Base-by-base conservation (phyloP, 2,113 vertebrate genomes). In the Octodon degus region DNA sequence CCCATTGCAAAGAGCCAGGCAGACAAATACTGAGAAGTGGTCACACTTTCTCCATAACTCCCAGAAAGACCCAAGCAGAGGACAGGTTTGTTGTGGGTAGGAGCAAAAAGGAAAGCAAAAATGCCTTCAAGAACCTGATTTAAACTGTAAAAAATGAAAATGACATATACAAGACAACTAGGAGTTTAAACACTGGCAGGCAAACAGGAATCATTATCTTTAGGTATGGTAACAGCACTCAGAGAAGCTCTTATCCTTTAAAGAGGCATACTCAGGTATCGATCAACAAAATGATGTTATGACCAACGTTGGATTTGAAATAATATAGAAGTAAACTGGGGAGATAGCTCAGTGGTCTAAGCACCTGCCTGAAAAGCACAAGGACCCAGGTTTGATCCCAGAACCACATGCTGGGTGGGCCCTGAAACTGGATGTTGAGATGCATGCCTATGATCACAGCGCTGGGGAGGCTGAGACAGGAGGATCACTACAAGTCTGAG, bases 291-390 rank as follows among this genome's bases (percentile, higher is more conserved):
- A 63, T 27, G 2, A 63, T 50, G 9, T 60, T 5, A 77, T 70
- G 58, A 43, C 7, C 34, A 58, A 62, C 30, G 53, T 90, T 86
- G 55, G 34, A 76, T 70, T 92, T 81, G 81, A 92, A 97, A 19
- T 89, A 85, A 74, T 43, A 60, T 37, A 13, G 37, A 32, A 47
- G 68, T 58, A 19, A 16, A 58, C 55, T 58, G 16, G 55, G 16
- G 16, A 19, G 55, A 58, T 58, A 58, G 55, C 55, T 58, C 17
- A 19, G 16, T 19, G 16, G 55, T 19, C 14, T 58, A 58, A 58
- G 55, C 17, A 2, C 55, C 55, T 58, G 55, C 16, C 16, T 58
- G 55, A 58, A 58, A 58, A 58, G 16, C 55, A 19, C 55, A 58
- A 58, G 16, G 17, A 58, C 55, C 13, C 17, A 19, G 55, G 55